Evolutionary conservation across 2,888 invertebrate genomes (phyloP), one percentile per base, ranked within the genome.

Genomic region (Protophormia terraenovae): DNA sequence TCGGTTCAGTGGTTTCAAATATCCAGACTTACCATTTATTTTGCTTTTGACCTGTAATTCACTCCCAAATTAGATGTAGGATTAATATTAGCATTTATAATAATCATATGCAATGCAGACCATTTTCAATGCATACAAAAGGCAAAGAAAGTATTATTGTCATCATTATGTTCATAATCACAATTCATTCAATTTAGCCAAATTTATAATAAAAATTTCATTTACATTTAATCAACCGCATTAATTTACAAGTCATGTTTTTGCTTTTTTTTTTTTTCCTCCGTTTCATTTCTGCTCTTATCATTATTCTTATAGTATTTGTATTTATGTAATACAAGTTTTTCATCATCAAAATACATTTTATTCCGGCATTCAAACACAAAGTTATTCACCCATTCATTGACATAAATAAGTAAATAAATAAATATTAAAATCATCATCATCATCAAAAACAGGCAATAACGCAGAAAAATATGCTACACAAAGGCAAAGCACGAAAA

Each of bases 191-290:
- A 53, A 53, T 53, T 53, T 53, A 53, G 53, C 5, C 5, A 53
- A 27, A 12, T 24, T 24, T 53, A 53, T 24, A 53, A 53, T 14
- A 53, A 27, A 53, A 38, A 55, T n/a, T 53, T 32, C 22, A 38
- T 64, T 53, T 55, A 58, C 45, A 73, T 29, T 47, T 62, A 78
- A 62, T 78, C 60, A 71, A 50, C 14, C 38, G n/a, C 38, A 71
- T 38, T 50, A 29, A 69, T 71, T 64, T 19, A 69, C 24, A 62
- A 69, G 41, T 62, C 55, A 55, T 72, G 29, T 55, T 77, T 72
- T 53, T 16, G 12, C 27, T n/a, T n/a, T 14, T 64, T 29, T 67
- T 45, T 35, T 7, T 22, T 16, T 62, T n/a, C 3, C 19, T 19
- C 2, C n/a, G 16, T n/a, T n/a, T n/a, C n/a, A n/a, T n/a, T n/a